Conservation (phyloP, 2,888 invertebrate genomes). For the Bellardia pandia region DNA sequence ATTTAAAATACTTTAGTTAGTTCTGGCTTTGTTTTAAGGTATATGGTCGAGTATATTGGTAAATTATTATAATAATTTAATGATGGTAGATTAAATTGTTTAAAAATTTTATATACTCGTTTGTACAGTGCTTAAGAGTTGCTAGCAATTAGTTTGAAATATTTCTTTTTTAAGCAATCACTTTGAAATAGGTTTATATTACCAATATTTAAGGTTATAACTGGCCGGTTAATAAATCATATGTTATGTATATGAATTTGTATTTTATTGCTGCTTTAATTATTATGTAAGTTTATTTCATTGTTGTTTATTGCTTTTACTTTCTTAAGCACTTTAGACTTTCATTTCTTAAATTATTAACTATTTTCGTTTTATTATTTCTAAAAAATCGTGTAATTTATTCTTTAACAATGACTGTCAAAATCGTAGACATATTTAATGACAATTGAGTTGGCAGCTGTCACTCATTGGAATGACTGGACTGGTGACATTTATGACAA, state of each 20-base stretch:
- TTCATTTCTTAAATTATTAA: neutral
- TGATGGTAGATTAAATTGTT: too few species aligned
- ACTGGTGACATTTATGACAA: neutral
- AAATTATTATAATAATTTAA: neutral
- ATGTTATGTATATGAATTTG: too few species aligned
- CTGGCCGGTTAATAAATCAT: too few species aligned
- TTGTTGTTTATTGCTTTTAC: neutral
- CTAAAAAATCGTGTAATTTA: neutral
- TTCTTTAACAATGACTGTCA: neutral
- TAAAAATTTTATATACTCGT: too few species aligned
- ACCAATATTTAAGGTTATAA: too few species aligned
- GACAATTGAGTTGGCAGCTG: neutral
- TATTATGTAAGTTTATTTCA: too few species aligned
- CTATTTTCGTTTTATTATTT: neutral
- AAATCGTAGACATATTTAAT: neutral
- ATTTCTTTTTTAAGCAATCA: too few species aligned
- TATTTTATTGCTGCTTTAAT: too few species aligned
- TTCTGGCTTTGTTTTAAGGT: neutral
- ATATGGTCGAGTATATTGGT: neutral
- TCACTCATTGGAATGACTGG: neutral
- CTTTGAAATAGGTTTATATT: too few species aligned
- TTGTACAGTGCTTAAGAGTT: too few species aligned
- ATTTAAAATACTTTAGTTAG: neutral
- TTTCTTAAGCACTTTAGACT: neutral
- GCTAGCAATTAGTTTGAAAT: too few species aligned